Evolutionary conservation across 2,113 vertebrate species (phyloP).

Genomic region (Bucco capensis): DNA sequence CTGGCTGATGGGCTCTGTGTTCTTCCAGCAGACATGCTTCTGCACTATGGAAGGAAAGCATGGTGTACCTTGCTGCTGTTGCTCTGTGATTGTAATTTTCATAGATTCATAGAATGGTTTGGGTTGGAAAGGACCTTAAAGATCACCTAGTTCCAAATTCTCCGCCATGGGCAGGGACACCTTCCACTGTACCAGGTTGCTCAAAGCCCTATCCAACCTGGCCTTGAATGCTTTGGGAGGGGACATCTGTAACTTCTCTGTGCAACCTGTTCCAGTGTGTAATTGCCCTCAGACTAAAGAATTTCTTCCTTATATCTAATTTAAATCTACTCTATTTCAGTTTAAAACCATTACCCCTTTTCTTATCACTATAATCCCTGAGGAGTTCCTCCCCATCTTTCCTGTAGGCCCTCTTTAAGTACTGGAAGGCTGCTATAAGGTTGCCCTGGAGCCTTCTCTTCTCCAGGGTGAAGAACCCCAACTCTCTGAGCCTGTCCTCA

Average conservation of each 20-base stretch:
- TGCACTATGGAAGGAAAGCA: neutral
- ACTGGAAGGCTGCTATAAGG: neutral
- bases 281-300: neutral
- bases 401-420: neutral
- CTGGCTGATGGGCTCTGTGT: accelerated
- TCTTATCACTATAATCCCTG: neutral
- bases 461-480: neutral
- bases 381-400: neutral
- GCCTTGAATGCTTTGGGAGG: neutral
- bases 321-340: neutral
- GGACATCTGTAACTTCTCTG: neutral
- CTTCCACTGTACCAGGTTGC: neutral
- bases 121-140: neutral
- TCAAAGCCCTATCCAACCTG: neutral
- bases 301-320: neutral
- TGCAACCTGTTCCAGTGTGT: neutral
- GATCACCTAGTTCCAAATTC: neutral
- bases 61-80: neutral
- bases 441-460: neutral
- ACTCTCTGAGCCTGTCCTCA: neutral
- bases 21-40: neutral
- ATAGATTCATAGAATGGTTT: neutral
- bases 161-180: neutral
- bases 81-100: neutral
- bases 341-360: neutral